These are phyloP conservation scores for Vulpes lagopus DNA, from an alignment of 2,113 vertebrate genomes.

Conservation along the genomic window DNA sequence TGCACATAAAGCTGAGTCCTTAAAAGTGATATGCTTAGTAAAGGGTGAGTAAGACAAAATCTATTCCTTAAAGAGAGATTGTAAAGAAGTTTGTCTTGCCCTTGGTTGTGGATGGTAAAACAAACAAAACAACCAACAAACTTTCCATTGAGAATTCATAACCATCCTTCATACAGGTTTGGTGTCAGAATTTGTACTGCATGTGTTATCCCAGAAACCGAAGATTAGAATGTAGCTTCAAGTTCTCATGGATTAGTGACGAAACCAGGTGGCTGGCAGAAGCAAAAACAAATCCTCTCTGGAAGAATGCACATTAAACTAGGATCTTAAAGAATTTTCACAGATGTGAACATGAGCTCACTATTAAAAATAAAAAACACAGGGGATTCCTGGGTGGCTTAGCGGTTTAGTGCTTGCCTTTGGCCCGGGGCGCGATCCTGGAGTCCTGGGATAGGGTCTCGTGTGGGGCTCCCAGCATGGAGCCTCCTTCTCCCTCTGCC, in stretches of 20 bases:
- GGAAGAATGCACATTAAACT: background rate
- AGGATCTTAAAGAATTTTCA: background rate
- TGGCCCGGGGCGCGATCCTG: no score
- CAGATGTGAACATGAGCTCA: background rate
- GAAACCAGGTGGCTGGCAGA: background rate
- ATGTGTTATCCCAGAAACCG: background rate
- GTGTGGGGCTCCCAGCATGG: no score
- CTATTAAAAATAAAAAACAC: background rate
- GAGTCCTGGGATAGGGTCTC: no score
- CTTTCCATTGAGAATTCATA: background rate
- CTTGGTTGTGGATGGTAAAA: background rate
- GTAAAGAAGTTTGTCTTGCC: background rate
- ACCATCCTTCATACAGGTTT: background rate
- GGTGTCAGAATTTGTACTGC: background rate
- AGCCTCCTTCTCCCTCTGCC: no score
- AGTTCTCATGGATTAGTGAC: background rate
- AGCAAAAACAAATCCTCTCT: background rate
- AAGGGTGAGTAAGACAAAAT: conserved; percentile 22
- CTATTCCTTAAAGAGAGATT: background rate
- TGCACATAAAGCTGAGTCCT: background rate
- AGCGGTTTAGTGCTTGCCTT: no score
- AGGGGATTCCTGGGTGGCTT: no score
- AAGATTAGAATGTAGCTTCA: background rate
- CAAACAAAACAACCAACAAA: background rate
- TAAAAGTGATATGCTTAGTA: background rate